These are phyloP conservation scores for Embiotoca jacksoni DNA, from an alignment of 2,113 vertebrate genomes.

Conservation along the genomic window DNA sequence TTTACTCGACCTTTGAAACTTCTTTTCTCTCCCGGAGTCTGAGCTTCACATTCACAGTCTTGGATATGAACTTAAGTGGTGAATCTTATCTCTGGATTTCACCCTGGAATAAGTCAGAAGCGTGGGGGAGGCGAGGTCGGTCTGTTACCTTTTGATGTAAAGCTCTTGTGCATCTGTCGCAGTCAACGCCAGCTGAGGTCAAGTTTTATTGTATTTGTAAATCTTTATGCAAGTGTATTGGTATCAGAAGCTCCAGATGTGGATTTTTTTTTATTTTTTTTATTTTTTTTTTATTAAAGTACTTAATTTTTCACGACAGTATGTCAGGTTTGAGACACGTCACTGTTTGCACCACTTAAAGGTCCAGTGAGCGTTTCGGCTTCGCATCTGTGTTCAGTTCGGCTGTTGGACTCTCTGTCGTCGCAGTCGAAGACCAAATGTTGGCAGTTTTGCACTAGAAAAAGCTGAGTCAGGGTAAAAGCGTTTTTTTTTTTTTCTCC, in stretches of 20 bases:
- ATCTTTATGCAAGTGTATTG: slow-evolving; percentile 62
- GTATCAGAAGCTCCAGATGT: slow-evolving; percentile 44
- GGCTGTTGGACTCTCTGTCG: slow-evolving; percentile 39
- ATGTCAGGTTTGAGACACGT: slow-evolving; percentile 36
- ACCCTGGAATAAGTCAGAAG: background rate
- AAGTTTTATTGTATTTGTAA: slow-evolving; percentile 59
- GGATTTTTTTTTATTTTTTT: slow-evolving; percentile 30
- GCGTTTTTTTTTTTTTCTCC: slow-evolving; percentile 2
- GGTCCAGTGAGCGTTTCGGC: slow-evolving; percentile 33
- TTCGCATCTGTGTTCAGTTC: slow-evolving; percentile 36
- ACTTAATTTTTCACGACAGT: slow-evolving; percentile 47
- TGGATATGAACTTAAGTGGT: slow-evolving; percentile 18
- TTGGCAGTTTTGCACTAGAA: slow-evolving; percentile 66
- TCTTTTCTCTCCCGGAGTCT: slow-evolving; percentile 23
- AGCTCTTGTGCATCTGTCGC: slow-evolving; percentile 43
- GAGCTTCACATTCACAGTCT: background rate
- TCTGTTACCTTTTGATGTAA: slow-evolving; percentile 30
- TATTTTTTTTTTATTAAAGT: background rate
- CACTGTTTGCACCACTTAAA: slow-evolving; percentile 26
- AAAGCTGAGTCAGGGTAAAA: slow-evolving; percentile 45
- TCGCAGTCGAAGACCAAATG: slow-evolving; percentile 43
- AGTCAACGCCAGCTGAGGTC: slow-evolving; percentile 29
- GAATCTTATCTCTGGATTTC: slow-evolving; percentile 19
- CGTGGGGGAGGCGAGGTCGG: background rate
- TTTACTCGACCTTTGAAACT: slow-evolving; percentile 14